Base-by-base conservation (phyloP, 2,888 invertebrate species). In the Dascillus cervinus region DNA sequence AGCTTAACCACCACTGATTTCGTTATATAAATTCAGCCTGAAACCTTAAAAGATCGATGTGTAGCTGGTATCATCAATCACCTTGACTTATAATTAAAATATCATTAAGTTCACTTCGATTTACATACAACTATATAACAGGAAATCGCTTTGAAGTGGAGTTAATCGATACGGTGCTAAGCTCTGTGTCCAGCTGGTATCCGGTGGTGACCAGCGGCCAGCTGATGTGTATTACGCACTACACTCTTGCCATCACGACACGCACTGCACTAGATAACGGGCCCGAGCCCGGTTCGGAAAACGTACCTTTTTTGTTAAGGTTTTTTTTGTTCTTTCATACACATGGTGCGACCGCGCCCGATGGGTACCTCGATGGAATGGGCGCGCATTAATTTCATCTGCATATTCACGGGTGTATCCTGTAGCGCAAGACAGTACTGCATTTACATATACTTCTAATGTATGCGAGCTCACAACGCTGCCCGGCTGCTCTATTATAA, bases 371-470 rank as follows among this genome's bases (percentile, higher is more conserved):
- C 29, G 36, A 17, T 38, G 48, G 45, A 44, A 44, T 46, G 47
- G 48, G 52, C 47, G 49, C 51, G 45, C 51, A 41, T 50, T 47
- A 46, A 47, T 41, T 37, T 34, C 37, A 49, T 49, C 41, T 47
- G 41, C 44, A 46, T 45, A 47, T 47, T 27, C 43, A 42, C 38
- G 43, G 47, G 46, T 44, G 46, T 50, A 44, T 47, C 52, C 50
- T 46, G 53, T 48, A 42, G 53, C 40, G 53, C 53, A 54, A 55
- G 52, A 55, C 56, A 57, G 32, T 47, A 44, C 37, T 40, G 39
- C 47, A 53, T 56, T 58, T 56, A 53, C 56, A 58, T 58, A 52
- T 44, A 30, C 40, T 38, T 51, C 54, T 56, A 58, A 58, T 58
- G 52, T 57, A 58, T 58, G 56, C 56, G 42, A 36, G 46, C 50